These are phyloP conservation scores for Tetragnatha versicolor DNA, from an alignment of 1,140 invertebrate genomes.

Conservation along the genomic window DNA sequence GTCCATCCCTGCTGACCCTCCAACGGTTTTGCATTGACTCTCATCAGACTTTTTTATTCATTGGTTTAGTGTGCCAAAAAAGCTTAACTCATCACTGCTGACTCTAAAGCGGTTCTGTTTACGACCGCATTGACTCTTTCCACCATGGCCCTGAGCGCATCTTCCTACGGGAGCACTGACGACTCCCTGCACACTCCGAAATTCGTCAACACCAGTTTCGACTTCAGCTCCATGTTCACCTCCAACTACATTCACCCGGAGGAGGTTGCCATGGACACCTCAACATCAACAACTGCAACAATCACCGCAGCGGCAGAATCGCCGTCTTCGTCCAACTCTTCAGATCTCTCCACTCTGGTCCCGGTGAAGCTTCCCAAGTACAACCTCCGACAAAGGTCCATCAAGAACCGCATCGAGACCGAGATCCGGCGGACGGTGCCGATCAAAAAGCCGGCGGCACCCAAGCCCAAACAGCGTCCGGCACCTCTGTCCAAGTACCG, in stretches of 20 bases:
- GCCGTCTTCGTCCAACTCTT: neutral
- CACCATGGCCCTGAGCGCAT: slow-evolving; percentile 24
- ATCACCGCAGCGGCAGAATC: neutral
- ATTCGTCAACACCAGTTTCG: slow-evolving; percentile 42
- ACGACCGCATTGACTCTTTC: no score
- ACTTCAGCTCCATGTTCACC: slow-evolving; percentile 47
- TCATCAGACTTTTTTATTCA: no score
- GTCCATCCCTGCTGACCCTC: no score
- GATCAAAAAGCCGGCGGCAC: slow-evolving; percentile 60
- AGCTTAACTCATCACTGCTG: no score
- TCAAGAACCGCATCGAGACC: slow-evolving; percentile 68
- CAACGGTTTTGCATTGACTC: no score
- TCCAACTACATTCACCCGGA: slow-evolving; percentile 20
- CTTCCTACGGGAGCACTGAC: slow-evolving; percentile 17
- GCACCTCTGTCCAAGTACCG: slow-evolving; percentile 88
- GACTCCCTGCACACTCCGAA: slow-evolving; percentile 39
- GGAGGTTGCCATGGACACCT: neutral
- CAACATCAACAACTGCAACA: neutral
- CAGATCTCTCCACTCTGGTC: neutral
- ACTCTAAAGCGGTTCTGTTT: no score
- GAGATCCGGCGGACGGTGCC: slow-evolving; percentile 61
- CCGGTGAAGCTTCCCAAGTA: slow-evolving; percentile 62
- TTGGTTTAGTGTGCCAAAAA: no score
- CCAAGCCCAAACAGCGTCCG: slow-evolving; percentile 75
- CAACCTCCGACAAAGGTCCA: slow-evolving; percentile 67